Percentiles rank a stretch among this genome's conserved stretches.
These are phyloP conservation scores for Periophthalmus modestus DNA, from an alignment of 2,113 vertebrate genomes.

Conservation along the genomic window DNA sequence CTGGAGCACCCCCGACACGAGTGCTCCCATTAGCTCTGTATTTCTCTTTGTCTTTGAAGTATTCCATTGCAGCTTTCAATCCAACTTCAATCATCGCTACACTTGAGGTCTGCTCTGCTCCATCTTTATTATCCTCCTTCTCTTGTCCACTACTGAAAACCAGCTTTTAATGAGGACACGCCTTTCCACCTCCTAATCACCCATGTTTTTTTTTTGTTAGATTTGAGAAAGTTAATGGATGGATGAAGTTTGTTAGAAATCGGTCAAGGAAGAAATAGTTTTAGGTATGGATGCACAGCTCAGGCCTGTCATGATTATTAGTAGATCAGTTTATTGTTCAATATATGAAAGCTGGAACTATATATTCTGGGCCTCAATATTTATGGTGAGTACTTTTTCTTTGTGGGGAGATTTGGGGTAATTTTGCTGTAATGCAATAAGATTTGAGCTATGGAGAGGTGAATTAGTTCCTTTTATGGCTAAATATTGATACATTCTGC, in stretches of 20 bases:
- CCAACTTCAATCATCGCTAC: conserved; percentile 48
- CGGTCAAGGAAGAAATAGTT: background rate
- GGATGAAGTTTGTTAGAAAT: background rate
- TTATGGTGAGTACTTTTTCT: no score
- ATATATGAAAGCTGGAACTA: no score
- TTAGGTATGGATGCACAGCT: background rate
- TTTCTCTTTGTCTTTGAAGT: conserved; percentile 57
- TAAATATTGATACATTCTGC: no score
- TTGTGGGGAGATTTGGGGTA: no score
- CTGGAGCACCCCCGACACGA: conserved; percentile 25
- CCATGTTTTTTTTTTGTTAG: background rate
- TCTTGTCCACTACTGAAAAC: conserved; percentile 57
- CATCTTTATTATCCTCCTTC: conserved; percentile 54
- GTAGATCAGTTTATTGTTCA: no score
- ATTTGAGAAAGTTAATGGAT: background rate
- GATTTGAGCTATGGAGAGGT: no score
- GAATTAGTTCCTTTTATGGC: no score
- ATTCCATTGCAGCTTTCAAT: conserved; percentile 48
- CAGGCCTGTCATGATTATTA: no score
- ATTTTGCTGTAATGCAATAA: no score
- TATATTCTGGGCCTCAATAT: no score
- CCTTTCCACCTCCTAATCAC: conserved; percentile 11
- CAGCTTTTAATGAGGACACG: conserved; percentile 61
- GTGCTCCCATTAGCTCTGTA: conserved; percentile 56
- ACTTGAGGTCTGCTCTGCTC: conserved; percentile 56